Evolutionary conservation across 2,888 invertebrate genomes (phyloP).

Genomic region (Pegoplata infirma): DNA sequence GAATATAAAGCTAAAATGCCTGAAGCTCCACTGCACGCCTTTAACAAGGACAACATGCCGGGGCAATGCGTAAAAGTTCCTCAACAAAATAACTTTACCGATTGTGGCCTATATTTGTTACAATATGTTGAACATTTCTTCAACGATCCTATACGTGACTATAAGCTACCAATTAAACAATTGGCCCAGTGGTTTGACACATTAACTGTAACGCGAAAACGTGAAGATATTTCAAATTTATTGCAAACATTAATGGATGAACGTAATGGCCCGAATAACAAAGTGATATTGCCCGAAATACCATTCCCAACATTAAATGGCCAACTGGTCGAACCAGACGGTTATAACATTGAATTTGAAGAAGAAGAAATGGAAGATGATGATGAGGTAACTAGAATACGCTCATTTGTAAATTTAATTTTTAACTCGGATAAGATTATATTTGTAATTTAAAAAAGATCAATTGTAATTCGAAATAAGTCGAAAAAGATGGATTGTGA

Average conservation of each 20-base stretch:
- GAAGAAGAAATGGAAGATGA: conserved; percentile 81
- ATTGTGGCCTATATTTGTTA: conserved; percentile 96
- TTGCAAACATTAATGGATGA: conserved; percentile 87
- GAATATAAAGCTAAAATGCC: conserved; percentile 87
- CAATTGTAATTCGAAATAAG: too few species aligned
- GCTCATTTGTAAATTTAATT: background rate
- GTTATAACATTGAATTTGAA: conserved; percentile 78
- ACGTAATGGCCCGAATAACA: conserved; percentile 80
- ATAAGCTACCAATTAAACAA: conserved; percentile 88
- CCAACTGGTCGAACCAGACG: conserved; percentile 82
- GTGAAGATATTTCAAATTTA: conserved; percentile 90
- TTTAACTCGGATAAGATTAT: background rate
- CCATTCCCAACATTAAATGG: conserved; percentile 88
- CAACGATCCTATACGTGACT: conserved; percentile 90
- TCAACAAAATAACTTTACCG: conserved; percentile 98
- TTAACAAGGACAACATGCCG: conserved; percentile 90
- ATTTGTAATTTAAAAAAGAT: too few species aligned
- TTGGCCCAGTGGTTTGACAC: conserved; percentile 92
- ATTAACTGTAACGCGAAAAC: conserved; percentile 88
- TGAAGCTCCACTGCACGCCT: conserved; percentile 77
- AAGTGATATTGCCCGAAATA: conserved; percentile 84
- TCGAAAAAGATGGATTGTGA: too few species aligned
- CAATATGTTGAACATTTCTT: conserved; percentile 99
- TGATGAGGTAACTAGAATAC: conserved; percentile 74
- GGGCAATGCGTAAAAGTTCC: conserved; percentile 94